A percentile compares a stretch with the other conserved stretches of the same genome.
These are phyloP conservation scores for Leucania comma DNA, from an alignment of 2,888 invertebrate genomes.

Conservation along the genomic window DNA sequence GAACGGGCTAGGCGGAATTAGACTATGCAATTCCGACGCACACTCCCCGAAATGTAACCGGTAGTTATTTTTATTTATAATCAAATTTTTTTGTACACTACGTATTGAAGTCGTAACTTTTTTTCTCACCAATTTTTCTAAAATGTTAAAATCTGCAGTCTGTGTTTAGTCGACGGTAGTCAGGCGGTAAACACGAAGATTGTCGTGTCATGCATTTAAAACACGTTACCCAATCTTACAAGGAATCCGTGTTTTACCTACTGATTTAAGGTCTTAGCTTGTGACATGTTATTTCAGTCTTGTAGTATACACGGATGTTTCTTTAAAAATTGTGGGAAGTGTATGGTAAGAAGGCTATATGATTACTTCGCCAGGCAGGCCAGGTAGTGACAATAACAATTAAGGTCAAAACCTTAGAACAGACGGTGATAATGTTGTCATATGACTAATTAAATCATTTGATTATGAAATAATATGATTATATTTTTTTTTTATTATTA, in stretches of 20 bases:
- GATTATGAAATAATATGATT: no score
- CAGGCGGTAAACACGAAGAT: constrained; percentile 53
- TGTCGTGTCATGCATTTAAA: constrained; percentile 66
- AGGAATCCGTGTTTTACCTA: constrained; percentile 46
- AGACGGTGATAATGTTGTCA: no score
- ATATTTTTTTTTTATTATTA: no score
- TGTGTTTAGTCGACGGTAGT: constrained; percentile 39
- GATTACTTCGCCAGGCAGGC: neutral
- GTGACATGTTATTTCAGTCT: constrained; percentile 19
- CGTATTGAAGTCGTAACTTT: neutral
- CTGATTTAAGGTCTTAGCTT: constrained; percentile 35
- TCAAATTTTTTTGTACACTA: no score
- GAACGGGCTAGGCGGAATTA: no score
- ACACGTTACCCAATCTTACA: constrained; percentile 66
- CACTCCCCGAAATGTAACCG: no score
- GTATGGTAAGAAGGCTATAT: neutral
- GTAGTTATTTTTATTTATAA: neutral
- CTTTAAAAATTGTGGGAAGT: constrained; percentile 15
- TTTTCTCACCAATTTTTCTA: neutral
- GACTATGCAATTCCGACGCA: no score
- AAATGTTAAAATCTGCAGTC: constrained; percentile 27
- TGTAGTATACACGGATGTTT: constrained; percentile 8
- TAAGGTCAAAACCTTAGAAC: no score
- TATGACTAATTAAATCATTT: no score
- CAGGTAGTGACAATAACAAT: neutral